Evolutionary conservation across 2,797 vertebrate genomes (phyloP).

Genomic region (Pantherophis vulpinus): DNA sequence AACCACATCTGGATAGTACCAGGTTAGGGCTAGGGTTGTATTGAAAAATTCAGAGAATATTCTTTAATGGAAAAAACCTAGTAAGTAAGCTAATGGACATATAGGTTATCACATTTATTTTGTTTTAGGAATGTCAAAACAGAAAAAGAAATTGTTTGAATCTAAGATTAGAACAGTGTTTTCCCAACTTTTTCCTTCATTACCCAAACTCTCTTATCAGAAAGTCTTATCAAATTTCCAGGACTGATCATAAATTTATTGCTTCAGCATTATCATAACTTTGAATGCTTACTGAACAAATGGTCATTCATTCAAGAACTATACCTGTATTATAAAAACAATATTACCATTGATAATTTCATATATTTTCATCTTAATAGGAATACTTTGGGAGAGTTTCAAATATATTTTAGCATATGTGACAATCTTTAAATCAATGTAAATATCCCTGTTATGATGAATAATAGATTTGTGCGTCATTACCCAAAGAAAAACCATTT

Average conservation of each 20-base stretch:
- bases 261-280: neutral
- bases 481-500: neutral
- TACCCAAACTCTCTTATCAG: neutral
- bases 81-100: neutral
- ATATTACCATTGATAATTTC: neutral
- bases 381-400: neutral
- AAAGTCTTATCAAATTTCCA: neutral
- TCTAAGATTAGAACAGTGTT: neutral
- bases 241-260: neutral
- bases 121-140: neutral
- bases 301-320: neutral
- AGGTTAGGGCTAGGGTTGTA: neutral
- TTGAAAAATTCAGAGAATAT: neutral
- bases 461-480: neutral
- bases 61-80: neutral
- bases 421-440: neutral
- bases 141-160: neutral
- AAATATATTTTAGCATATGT: neutral
- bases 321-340: neutral
- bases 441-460: neutral
- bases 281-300: neutral
- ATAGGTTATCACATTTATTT: neutral
- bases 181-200: neutral
- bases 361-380: neutral
- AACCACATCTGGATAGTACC: neutral